Base-by-base conservation (phyloP, 2,888 invertebrate genomes). In the Euzetes globulus region DNA sequence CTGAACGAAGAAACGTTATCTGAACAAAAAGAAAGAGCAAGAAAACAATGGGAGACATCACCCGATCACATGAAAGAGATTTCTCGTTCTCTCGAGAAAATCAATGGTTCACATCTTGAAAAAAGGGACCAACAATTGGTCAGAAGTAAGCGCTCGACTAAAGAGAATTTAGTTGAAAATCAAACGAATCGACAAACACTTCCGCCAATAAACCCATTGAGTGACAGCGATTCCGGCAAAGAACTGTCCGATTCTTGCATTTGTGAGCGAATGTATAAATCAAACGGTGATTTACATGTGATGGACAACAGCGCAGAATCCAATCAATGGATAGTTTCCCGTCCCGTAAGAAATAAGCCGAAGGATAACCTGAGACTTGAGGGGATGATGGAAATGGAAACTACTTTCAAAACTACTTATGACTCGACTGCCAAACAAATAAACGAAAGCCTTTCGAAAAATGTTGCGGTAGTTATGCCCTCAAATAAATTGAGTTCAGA, bases 331-430 rank as follows among this genome's bases (percentile, higher is more conserved):
- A 72, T 77, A 37, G 74, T 73, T 13, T 45, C 70, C 3, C 77
- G 70, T 33, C 74, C 78, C 9, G 52, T 70, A 22, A 72, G 75
- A 7, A 73, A 72, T 41, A 73, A 50, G 29, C 78, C 78, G 17
- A 41, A 25, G 33, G 76, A 75, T 19, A 76, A 77, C 47, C 74
- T 78, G 9, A 52, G 70, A 5, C 75, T 76, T 17, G 78, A 78
- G 72, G 78, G 78, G 17, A 41, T 70, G 7, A 72, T 78, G 74
- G 78, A 78, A 70, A 74, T 78, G 33, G 73, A 68, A n/a, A 77
- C 78, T 15, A 71, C 72, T 47, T 76, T 52, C 27, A 55, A 41
- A 7, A 47, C 50, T 29, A 65, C 27, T 58, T 75, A 77, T 50
- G 76, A 75, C 25, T 73, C 73, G 19, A 77, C 77, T 9, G 76